Conservation (phyloP, 92 coral and sea anemone genomes). For the Porites rus region DNA sequence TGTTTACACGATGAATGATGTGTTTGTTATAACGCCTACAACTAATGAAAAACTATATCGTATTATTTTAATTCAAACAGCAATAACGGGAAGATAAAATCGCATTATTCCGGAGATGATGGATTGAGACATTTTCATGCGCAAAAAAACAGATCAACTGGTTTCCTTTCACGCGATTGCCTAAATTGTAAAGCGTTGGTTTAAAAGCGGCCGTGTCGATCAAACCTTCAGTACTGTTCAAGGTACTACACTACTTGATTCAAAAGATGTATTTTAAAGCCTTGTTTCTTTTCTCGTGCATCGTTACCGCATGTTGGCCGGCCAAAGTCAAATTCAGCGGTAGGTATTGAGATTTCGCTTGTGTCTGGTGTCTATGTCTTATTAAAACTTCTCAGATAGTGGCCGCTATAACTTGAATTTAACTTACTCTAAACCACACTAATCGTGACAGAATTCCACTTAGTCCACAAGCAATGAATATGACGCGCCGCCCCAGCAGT, state of each 20-base stretch:
- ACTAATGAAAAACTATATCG: background rate
- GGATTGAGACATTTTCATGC: no score
- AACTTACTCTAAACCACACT: background rate
- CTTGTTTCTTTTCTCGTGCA: background rate
- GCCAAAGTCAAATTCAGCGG: constrained; percentile 28
- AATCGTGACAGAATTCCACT: no score
- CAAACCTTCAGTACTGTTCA: no score
- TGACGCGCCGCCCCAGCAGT: no score
- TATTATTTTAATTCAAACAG: background rate
- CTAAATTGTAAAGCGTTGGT: no score
- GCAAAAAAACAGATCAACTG: no score
- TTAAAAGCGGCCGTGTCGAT: no score
- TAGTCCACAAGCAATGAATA: no score
- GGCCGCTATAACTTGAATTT: background rate
- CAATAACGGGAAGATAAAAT: no score
- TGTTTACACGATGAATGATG: background rate
- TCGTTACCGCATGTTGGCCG: background rate
- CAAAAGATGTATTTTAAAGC: constrained; percentile 22
- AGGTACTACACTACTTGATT: background rate
- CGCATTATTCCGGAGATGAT: no score
- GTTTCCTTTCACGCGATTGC: no score
- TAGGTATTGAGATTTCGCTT: constrained; percentile 1
- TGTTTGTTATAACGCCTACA: background rate
- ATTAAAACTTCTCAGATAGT: background rate
- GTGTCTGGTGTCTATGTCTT: background rate